Base-by-base conservation (phyloP, 1,140 invertebrate species). In the Acromyrmex heyeri region DNA sequence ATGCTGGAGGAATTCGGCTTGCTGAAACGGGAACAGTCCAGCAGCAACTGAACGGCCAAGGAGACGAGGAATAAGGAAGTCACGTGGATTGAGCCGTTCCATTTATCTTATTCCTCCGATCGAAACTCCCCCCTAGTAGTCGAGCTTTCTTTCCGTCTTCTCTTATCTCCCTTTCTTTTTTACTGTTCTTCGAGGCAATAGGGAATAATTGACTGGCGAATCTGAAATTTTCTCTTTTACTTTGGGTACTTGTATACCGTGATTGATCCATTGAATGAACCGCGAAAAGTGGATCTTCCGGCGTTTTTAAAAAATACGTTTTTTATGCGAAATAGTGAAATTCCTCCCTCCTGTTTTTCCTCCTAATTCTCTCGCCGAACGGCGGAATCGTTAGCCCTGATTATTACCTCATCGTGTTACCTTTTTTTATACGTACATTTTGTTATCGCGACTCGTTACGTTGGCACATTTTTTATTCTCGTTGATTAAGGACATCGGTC, bases 1-100 rank as follows among this genome's bases (percentile, higher is more conserved):
- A 95, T 98, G 89, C 95, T 98, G 30, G 97, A 98, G 91, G 97
- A 98, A 88, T 93, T 97, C 86, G 96, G 96, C 50, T 92, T 95
- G 65, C 92, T 97, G 12, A 97, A 97, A 92, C 95, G 95, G 91
- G 97, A 97, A 93, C 94, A 95, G 18, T 86, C 90, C 64, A 90
- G 86, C 62, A 89, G 83, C 86, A 88, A 86, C 76, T 90, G 90
- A 77, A 57, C 50, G 14, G 48, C 16, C 34, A 81, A 70, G 67
- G 69, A 87, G 44, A 44, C 21, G 14, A 65, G 76, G 55, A 75
- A 79, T 57, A 79, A 85, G 78, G 62, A 85, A 90, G 86, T 86
- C 62, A 78, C 72, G 82, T 61, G 89, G 76, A 76, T 62, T 82
- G 79, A 75, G 79, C 69, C 30, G 24, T 83, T 50, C 57, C 44